Base-by-base conservation (phyloP, 2,888 invertebrate species). In the Saturnia japonica region DNA sequence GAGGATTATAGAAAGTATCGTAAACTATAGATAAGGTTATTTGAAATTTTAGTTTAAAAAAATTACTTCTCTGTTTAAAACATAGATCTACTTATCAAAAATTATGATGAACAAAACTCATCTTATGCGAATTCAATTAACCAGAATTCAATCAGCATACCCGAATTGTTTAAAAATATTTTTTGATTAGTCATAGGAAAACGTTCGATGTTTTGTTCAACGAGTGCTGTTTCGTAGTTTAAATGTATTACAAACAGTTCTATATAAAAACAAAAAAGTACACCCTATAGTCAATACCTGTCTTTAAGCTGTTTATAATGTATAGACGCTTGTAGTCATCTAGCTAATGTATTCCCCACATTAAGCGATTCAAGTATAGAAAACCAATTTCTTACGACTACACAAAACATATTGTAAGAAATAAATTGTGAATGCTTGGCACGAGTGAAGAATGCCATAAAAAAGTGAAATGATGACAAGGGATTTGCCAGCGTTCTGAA, bases 361-460 rank as follows among this genome's bases (percentile, higher is more conserved):
- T 54, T n/a, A n/a, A 54, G 54, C 54, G 22, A 54, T 54, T 22
- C 54, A 11, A 54, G 54, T 22, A 22, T 7, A 54, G 11, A 54
- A 54, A 54, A 54, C 9, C 9, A 54, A 54, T 22, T 54, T 22
- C 54, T 22, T 54, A 54, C 54, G 22, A 22, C 22, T 22, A 7
- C 14, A 54, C 22, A 22, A 54, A 76, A 80, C 86, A 78, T 85
- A 78, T 73, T 82, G 79, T 84, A 88, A 85, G 78, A 79, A 82
- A 83, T 80, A 78, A 80, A 83, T 81, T 85, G 85, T 88, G 88
- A 87, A 86, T 82, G 80, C 82, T 79, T 77, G 86, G 91, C 92
- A 91, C 91, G 91, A 86, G 91, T 85, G 81, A 80, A 79, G 90
- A 91, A 91, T 90, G 89, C 79, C 73, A 78, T 81, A 84, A 87